These are phyloP conservation scores for Yponomeuta sedellus DNA, from an alignment of 2,888 invertebrate species.

Conservation along the genomic window DNA sequence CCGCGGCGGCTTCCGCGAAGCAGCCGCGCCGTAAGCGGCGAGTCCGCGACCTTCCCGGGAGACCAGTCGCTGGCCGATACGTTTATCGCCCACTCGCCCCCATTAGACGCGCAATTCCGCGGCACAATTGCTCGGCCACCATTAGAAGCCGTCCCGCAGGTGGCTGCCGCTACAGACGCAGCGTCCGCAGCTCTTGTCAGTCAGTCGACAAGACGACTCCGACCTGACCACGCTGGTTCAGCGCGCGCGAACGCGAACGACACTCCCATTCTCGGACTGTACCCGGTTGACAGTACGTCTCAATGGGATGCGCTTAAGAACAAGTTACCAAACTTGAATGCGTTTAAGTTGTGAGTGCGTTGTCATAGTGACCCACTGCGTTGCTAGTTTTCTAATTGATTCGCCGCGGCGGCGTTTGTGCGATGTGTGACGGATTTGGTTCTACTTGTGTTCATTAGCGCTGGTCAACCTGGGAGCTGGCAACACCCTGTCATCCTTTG, in stretches of 20 bases:
- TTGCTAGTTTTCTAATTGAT: conserved; percentile 19
- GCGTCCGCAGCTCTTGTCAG: conserved; percentile 32
- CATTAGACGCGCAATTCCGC: conserved; percentile 50
- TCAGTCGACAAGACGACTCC: conserved; percentile 65
- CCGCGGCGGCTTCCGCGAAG: conserved; percentile 57
- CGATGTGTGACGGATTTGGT: conserved; percentile 50
- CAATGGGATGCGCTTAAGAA: conserved; percentile 26
- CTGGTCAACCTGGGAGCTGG: conserved; percentile 41
- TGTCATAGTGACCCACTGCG: conserved; percentile 32
- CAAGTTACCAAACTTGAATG: conserved; percentile 26
- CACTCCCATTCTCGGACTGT: conserved; percentile 34
- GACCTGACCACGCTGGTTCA: conserved; percentile 50
- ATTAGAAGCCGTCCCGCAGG: conserved; percentile 56
- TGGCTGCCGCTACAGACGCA: conserved; percentile 26
- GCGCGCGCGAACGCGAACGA: conserved; percentile 29
- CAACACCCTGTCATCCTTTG: conserved; percentile 19
- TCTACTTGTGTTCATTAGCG: conserved; percentile 48
- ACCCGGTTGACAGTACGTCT: conserved; percentile 22
- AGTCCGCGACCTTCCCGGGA: conserved; percentile 34
- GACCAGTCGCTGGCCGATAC: conserved; percentile 36
- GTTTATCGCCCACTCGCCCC: conserved; percentile 56
- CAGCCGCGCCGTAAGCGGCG: conserved; percentile 37
- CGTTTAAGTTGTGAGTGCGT: conserved; percentile 21
- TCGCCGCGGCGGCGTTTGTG: conserved; percentile 27
- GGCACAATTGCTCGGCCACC: conserved; percentile 57